Conservation (phyloP, 2,888 invertebrate species). For the Altica lythri region DNA sequence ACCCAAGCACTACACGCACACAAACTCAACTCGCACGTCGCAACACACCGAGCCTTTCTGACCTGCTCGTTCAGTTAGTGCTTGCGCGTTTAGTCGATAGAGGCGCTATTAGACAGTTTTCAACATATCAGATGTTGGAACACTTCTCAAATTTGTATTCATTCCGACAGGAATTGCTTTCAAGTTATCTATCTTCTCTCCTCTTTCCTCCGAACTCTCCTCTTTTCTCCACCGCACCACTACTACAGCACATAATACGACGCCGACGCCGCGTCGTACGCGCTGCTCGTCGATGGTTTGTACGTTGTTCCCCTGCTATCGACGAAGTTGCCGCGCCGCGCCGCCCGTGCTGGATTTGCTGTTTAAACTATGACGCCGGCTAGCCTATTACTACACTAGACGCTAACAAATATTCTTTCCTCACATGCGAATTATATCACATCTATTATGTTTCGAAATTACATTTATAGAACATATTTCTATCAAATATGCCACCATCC, state of each 20-base stretch:
- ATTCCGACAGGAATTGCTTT: background rate
- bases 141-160: background rate
- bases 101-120: slow-evolving; percentile 38
- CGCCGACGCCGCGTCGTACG: slow-evolving; percentile 3
- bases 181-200: background rate
- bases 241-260: background rate
- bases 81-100: slow-evolving; percentile 45
- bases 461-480: no score
- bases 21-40: slow-evolving; percentile 48
- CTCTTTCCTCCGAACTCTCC: background rate
- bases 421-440: no score
- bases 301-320: no score
- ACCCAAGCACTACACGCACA: slow-evolving; percentile 56
- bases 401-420: no score
- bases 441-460: no score
- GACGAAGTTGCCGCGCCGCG: no score
- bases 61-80: slow-evolving; percentile 50
- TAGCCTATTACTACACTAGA: no score
- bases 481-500: no score
- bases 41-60: slow-evolving; percentile 52
- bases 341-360: no score
- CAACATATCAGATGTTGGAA: background rate
- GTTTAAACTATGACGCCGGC: no score
- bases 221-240: background rate
- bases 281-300: no score